Base-by-base conservation (phyloP, 2,113 vertebrate genomes). In the Pygoscelis adeliae region DNA sequence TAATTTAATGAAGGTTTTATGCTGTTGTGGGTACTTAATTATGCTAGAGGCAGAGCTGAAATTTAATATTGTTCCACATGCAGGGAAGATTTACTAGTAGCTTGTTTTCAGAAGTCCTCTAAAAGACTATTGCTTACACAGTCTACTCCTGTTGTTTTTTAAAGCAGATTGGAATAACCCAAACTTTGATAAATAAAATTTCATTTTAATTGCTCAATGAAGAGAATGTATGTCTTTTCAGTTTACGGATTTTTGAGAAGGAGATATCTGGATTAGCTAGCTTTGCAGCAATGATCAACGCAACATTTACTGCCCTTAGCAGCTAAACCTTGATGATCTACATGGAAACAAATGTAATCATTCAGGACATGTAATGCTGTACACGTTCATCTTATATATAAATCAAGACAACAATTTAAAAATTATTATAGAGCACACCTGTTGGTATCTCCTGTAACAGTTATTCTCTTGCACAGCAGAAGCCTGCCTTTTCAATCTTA, bases 1-100 rank as follows among this genome's bases (percentile, higher is more conserved):
- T 98, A 98, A 98, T 98, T 98, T 98, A 98, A 98, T 98, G 97
- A 98, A 98, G 97, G 76, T 98, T 98, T 98, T 97, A 98, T 98
- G 95, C 94, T 97, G 92, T 97, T 98, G 94, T 96, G 90, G 92
- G 62, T 97, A 96, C 96, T 98, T 98, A 98, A 98, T 98, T 98
- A 98, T 97, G 97, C 97, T 96, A 46, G 58, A 96, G 97, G 92
- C 91, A 94, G 94, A 97, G 91, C 93, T 97, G 90, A 92, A 98
- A 97, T 97, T 98, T 97, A 97, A 97, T 96, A 91, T 79, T 95
- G 85, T 96, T 97, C 80, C 83, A 84, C 94, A 88, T 86, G 76
- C 89, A 90, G 91, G 94, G 90, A 96, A 76, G 92, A 95, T 94
- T 95, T 95, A 88, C 62, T 93, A 81, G 79, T 95, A 56, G 83